phyloP scores from a whole-genome alignment of 2,888 invertebrate species.

The Reticulitermes lucifugus region DNA sequence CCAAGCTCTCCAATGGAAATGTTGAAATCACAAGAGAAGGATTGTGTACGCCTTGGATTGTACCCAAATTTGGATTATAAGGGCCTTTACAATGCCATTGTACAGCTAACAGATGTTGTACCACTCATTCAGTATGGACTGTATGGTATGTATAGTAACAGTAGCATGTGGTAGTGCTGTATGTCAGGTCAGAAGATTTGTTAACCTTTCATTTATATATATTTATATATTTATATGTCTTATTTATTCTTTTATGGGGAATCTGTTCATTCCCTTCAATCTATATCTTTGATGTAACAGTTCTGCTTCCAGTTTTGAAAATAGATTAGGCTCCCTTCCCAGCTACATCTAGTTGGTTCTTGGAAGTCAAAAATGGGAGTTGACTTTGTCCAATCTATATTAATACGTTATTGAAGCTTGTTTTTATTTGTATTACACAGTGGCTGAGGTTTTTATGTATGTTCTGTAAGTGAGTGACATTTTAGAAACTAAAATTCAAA shows the following conservation, averaged over 20 bases:
- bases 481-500: background rate
- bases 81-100: constrained; percentile 91
- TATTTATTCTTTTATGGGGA: background rate
- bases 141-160: constrained; percentile 71
- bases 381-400: no score
- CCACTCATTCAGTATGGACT: constrained; percentile 90
- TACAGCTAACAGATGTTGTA: constrained; percentile 93
- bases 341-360: no score
- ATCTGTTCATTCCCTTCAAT: no score
- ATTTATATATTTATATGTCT: background rate
- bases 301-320: no score
- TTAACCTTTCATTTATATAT: background rate
- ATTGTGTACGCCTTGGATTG: constrained; percentile 86
- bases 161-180: background rate
- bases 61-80: constrained; percentile 98
- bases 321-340: no score
- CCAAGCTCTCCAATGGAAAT: constrained; percentile 92
- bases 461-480: background rate
- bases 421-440: no score
- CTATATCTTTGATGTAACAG: no score
- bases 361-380: no score
- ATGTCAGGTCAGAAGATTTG: no score
- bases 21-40: constrained; percentile 88
- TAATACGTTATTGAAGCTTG: no score
- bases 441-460: background rate